Evolutionary conservation across 2,888 invertebrate species (phyloP).

Genomic region (Linyphia triangularis): DNA sequence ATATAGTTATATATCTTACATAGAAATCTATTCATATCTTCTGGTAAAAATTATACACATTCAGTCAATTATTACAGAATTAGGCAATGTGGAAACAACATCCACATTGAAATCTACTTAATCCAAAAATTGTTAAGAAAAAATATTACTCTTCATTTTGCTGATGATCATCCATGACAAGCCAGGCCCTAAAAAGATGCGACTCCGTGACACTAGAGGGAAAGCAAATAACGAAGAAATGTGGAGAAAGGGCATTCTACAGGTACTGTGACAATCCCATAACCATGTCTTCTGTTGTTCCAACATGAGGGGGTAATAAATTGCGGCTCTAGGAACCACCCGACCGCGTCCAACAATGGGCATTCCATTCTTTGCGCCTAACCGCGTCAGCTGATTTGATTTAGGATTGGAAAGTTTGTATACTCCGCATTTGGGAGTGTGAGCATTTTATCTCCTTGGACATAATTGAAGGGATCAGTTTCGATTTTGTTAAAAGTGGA

Average conservation of each 20-base stretch:
- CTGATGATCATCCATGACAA: slow-evolving; percentile 64
- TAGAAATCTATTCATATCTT: too few species aligned
- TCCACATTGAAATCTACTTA: slow-evolving; percentile 7
- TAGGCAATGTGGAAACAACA: too few species aligned
- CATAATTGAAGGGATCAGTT: too few species aligned
- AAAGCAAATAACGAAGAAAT: slow-evolving; percentile 58
- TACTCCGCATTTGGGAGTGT: too few species aligned
- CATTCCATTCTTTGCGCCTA: slow-evolving; percentile 67
- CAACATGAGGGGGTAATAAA: slow-evolving; percentile 47
- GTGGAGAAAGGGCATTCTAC: slow-evolving; percentile 68
- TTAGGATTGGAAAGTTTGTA: slow-evolving; percentile 23
- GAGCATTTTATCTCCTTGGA: too few species aligned
- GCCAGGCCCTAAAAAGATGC: slow-evolving; percentile 32
- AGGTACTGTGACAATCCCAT: slow-evolving; percentile 63
- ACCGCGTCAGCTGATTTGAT: slow-evolving; percentile 37
- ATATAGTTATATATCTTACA: too few species aligned
- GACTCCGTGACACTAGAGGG: slow-evolving; percentile 55
- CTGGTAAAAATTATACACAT: too few species aligned
- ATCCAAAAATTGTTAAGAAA: slow-evolving; percentile 16
- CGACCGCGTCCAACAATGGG: slow-evolving; percentile 67
- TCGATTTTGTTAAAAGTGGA: too few species aligned
- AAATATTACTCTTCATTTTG: slow-evolving; percentile 63
- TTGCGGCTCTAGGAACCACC: slow-evolving; percentile 43
- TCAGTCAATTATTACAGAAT: too few species aligned
- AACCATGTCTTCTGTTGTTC: slow-evolving; percentile 67